These are phyloP conservation scores for Thunnus thynnus DNA, from an alignment of 2,113 vertebrate genomes.

Conservation along the genomic window DNA sequence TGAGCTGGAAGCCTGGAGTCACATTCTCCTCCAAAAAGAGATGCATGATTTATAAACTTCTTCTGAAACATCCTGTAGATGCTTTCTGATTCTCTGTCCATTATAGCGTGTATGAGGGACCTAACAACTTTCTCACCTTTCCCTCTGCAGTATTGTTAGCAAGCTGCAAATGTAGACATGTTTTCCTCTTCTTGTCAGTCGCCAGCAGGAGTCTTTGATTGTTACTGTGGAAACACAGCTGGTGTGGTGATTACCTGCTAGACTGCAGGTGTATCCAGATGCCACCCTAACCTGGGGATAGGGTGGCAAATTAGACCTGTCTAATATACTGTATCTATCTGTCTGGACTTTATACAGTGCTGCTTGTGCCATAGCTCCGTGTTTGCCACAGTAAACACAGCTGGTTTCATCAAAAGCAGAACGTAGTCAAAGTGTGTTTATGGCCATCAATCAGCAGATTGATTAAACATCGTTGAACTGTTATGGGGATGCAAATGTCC, in stretches of 20 bases:
- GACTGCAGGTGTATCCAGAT: not conserved
- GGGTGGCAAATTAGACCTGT: not conserved
- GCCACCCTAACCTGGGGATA: not conserved
- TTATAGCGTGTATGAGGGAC: too few species aligned
- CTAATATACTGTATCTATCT: not conserved
- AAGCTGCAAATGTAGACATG: too few species aligned
- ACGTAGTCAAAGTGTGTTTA: not conserved
- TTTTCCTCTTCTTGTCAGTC: not conserved
- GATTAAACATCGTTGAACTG: conserved; percentile 27
- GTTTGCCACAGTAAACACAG: conserved; percentile 32
- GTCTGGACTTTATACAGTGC: conserved; percentile 17
- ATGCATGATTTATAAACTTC: too few species aligned
- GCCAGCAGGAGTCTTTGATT: not conserved
- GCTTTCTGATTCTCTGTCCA: too few species aligned
- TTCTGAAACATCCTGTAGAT: too few species aligned
- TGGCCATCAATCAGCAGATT: conserved; percentile 26
- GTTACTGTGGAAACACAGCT: conserved; percentile 16
- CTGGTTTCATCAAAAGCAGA: not conserved
- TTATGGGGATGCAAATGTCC: conserved; percentile 3
- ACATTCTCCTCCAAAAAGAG: too few species aligned
- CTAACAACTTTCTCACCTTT: too few species aligned
- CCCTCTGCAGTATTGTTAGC: too few species aligned
- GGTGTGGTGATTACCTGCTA: not conserved
- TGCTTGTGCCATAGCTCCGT: conserved; percentile 17
- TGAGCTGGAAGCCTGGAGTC: too few species aligned